These are phyloP conservation scores for Lanistes nyassanus DNA, from an alignment of 1,140 invertebrate species.

Conservation along the genomic window DNA sequence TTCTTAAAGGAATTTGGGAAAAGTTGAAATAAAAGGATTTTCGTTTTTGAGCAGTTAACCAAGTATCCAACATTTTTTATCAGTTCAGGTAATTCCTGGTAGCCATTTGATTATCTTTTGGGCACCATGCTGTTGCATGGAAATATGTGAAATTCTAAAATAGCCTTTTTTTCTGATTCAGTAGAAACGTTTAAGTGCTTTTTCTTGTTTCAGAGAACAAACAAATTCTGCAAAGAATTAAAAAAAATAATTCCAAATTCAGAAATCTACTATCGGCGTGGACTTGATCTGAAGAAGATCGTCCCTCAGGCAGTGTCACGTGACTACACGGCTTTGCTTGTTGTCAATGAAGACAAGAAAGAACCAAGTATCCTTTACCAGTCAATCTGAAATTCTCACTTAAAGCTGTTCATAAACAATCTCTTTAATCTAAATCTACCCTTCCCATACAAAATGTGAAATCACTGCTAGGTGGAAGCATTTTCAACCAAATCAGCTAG, in stretches of 20 bases:
- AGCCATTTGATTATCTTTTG: too few relatives aligned
- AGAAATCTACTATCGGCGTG: conserved; percentile 79
- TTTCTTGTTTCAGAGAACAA: conserved; percentile 76
- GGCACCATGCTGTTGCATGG: background rate
- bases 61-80: too few relatives aligned
- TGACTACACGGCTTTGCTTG: conserved; percentile 88
- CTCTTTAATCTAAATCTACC: too few relatives aligned
- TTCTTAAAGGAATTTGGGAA: too few relatives aligned
- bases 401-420: too few relatives aligned
- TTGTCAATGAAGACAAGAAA: conserved; percentile 93
- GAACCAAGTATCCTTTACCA: conserved; percentile 80
- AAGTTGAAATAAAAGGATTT: too few relatives aligned
- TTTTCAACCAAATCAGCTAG: too few relatives aligned
- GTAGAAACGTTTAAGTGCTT: background rate
- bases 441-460: too few relatives aligned
- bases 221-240: conserved; percentile 92
- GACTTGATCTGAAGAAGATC: conserved; percentile 93
- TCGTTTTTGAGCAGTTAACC: too few relatives aligned
- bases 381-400: too few relatives aligned
- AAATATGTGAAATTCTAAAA: background rate
- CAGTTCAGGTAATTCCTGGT: too few relatives aligned
- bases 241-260: conserved; percentile 92
- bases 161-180: background rate
- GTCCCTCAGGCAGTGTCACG: conserved; percentile 81
- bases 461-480: too few relatives aligned